Conservation (phyloP, 1,140 invertebrate species). For the Drosophila kanapiae region DNA sequence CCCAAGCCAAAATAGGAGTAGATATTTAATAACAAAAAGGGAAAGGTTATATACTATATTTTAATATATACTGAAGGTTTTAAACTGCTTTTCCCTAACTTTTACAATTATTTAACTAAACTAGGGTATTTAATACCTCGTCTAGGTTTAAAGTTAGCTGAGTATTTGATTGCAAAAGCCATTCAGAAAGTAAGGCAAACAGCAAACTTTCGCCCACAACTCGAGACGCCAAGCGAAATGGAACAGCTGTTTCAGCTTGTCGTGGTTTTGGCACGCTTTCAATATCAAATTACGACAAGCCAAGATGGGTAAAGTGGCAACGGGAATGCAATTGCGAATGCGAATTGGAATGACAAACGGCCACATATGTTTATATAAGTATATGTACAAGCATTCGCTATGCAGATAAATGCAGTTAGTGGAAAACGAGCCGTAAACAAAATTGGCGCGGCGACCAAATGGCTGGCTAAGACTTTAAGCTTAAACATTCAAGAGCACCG, state of each 20-base stretch:
- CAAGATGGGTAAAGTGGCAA: conserved; percentile 52
- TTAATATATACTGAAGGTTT: background rate
- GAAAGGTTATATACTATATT: conserved; percentile 1
- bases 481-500: background rate
- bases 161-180: conserved; percentile 36
- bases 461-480: conserved; percentile 9
- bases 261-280: conserved; percentile 72
- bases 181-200: conserved; percentile 36
- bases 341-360: conserved; percentile 52
- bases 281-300: conserved; percentile 72
- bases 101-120: background rate
- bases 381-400: conserved; percentile 14
- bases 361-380: background rate
- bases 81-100: background rate
- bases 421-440: conserved; percentile 30
- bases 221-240: conserved; percentile 72
- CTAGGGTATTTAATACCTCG: conserved; percentile 23
- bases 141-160: background rate
- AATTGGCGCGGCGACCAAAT: conserved; percentile 50
- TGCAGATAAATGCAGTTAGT: conserved; percentile 32
- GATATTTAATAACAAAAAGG: background rate
- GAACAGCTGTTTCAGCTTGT: conserved; percentile 67
- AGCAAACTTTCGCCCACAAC: conserved; percentile 74
- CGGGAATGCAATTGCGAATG: conserved; percentile 23
- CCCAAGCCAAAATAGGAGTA: background rate